Evolutionary conservation across 2,888 invertebrate genomes (phyloP).

Genomic region (Lasioglossum malachurum): DNA sequence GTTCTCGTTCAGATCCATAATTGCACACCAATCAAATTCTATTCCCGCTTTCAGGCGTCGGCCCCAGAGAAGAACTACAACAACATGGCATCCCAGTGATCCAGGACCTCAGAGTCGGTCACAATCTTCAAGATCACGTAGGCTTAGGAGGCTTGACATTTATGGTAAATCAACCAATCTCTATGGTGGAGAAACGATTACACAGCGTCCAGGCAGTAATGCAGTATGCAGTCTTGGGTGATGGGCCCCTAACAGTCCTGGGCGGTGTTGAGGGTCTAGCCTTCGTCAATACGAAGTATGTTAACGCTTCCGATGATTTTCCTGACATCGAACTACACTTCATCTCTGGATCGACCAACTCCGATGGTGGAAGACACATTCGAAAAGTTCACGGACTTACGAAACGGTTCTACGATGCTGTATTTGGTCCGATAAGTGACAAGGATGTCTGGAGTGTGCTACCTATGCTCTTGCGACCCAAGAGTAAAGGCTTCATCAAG

Average conservation of each 20-base stretch:
- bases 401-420: conserved; percentile 90
- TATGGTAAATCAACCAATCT: conserved; percentile 91
- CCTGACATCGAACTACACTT: conserved; percentile 97
- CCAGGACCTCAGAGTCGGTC: conserved; percentile 93
- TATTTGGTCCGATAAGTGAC: conserved; percentile 91
- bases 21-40: background rate
- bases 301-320: conserved; percentile 91
- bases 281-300: conserved; percentile 95
- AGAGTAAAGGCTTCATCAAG: conserved; percentile 93
- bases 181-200: conserved; percentile 92
- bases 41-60: conserved; percentile 91
- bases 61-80: conserved; percentile 90
- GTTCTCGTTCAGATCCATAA: background rate
- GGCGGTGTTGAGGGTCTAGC: conserved; percentile 96
- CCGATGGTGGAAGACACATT: conserved; percentile 93
- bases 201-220: conserved; percentile 92
- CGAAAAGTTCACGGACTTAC: conserved; percentile 92
- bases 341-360: conserved; percentile 94
- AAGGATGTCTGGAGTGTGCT: conserved; percentile 94
- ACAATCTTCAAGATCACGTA: conserved; percentile 95
- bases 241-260: conserved; percentile 93
- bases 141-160: conserved; percentile 95
- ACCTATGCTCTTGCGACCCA: conserved; percentile 93
- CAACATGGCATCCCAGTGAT: conserved; percentile 92
- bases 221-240: conserved; percentile 93